Evolutionary conservation across 2,113 vertebrate species (phyloP).

Genomic region (Shinisaurus crocodilurus): DNA sequence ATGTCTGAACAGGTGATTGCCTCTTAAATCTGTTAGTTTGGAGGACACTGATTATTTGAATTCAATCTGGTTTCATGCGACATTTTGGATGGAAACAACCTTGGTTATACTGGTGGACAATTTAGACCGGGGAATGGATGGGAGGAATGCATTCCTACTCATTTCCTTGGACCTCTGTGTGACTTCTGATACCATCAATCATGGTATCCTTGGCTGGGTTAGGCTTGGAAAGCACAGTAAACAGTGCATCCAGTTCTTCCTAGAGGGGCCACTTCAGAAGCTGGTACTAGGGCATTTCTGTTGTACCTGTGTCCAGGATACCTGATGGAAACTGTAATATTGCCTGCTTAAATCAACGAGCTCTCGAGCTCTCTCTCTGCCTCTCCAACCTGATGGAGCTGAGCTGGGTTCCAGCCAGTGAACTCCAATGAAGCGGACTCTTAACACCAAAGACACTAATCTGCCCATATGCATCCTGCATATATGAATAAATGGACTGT

Average conservation of each 20-base stretch:
- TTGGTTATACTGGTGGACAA: neutral
- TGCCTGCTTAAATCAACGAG: too few species aligned
- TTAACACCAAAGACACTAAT: too few species aligned
- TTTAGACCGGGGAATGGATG: too few species aligned
- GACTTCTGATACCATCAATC: neutral
- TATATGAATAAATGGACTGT: too few species aligned
- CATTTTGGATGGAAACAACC: neutral
- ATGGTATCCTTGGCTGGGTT: neutral
- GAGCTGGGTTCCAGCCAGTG: too few species aligned
- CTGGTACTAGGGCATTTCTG: neutral
- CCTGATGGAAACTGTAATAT: too few species aligned
- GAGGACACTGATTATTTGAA: neutral
- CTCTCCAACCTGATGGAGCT: too few species aligned
- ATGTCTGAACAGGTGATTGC: neutral
- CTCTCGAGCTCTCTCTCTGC: too few species aligned
- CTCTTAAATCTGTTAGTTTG: neutral
- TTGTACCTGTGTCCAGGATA: too few species aligned
- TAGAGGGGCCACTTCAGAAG: neutral
- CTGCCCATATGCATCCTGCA: too few species aligned
- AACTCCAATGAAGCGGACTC: too few species aligned
- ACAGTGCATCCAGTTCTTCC: neutral
- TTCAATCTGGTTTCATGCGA: neutral
- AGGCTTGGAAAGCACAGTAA: neutral
- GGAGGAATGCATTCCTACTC: neutral
- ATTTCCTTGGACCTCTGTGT: neutral